Conservation (phyloP, 2,888 invertebrate genomes). For the Xylota segnis region DNA sequence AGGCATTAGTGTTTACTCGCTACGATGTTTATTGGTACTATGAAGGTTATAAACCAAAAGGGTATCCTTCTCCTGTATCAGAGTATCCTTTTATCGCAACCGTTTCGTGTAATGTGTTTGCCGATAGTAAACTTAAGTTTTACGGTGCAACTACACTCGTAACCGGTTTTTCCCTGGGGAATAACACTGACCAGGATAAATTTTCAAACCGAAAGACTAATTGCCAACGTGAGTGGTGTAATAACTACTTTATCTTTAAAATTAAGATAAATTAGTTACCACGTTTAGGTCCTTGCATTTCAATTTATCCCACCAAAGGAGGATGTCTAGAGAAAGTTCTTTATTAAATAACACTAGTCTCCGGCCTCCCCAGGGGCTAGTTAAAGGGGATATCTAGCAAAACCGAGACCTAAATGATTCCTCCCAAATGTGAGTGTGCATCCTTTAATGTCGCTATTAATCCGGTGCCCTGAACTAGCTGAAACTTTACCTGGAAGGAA, state of each 20-base stretch:
- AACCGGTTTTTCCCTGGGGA: not conserved
- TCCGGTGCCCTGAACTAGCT: not conserved
- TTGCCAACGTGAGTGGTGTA: not conserved
- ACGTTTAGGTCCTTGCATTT: too few relatives aligned
- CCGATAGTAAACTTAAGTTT: constrained; percentile 10
- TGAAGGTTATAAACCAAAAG: constrained; percentile 30
- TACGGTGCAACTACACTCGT: not conserved
- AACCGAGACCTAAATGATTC: not conserved
- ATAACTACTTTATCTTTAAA: not conserved
- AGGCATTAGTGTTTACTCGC: constrained; percentile 11
- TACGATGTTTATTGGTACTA: constrained; percentile 30
- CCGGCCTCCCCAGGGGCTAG: too few relatives aligned
- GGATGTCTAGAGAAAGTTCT: too few relatives aligned
- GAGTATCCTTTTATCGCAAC: constrained; percentile 16
- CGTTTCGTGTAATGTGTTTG: constrained; percentile 13
- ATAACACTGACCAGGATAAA: not conserved
- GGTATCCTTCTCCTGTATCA: constrained; percentile 31
- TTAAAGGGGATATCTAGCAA: too few relatives aligned
- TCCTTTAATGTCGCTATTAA: not conserved
- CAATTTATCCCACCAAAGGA: too few relatives aligned
- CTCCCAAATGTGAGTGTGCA: not conserved
- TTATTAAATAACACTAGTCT: too few relatives aligned
- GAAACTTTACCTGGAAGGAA: too few relatives aligned
- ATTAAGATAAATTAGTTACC: not conserved
- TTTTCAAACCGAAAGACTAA: not conserved